Conservation (phyloP, 2,888 invertebrate genomes). For the Eupithecia centaureata region DNA sequence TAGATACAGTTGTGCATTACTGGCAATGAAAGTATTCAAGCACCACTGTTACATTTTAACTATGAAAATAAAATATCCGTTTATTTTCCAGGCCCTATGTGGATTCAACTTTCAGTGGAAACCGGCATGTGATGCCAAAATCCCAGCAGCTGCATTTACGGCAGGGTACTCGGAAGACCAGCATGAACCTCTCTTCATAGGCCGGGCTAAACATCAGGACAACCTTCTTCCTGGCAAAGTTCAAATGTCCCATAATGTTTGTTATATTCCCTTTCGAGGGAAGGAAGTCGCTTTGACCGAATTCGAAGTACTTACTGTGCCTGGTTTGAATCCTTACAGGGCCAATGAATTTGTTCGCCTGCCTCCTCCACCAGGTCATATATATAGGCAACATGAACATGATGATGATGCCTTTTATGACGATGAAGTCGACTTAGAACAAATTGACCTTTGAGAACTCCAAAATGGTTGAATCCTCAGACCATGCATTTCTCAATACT, state of each 20-base stretch:
- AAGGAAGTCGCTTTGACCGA: slow-evolving; percentile 16
- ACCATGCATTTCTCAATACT: too few species aligned
- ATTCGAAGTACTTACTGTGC: slow-evolving; percentile 25
- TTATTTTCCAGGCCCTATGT: slow-evolving; percentile 27
- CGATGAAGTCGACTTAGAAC: too few species aligned
- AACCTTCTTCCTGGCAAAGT: slow-evolving; percentile 30
- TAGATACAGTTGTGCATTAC: too few species aligned
- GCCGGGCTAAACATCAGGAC: slow-evolving; percentile 6
- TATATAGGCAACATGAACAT: too few species aligned
- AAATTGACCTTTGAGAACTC: background rate
- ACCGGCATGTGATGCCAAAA: background rate
- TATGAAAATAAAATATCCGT: background rate
- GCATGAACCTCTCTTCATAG: slow-evolving; percentile 25
- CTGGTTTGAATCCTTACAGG: slow-evolving; percentile 13
- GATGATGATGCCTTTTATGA: slow-evolving; percentile 32
- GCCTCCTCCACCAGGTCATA: background rate
- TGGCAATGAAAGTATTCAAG: background rate
- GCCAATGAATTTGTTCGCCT: slow-evolving; percentile 5
- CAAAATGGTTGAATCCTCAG: too few species aligned
- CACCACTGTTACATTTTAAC: background rate
- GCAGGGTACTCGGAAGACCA: slow-evolving; percentile 24
- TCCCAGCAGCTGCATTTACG: slow-evolving; percentile 20
- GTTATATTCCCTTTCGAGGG: slow-evolving; percentile 20
- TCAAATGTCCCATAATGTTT: slow-evolving; percentile 21
- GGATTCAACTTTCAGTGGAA: slow-evolving; percentile 25